Conservation (phyloP, 2,797 vertebrate genomes). For the Clarias laeviceps region DNA sequence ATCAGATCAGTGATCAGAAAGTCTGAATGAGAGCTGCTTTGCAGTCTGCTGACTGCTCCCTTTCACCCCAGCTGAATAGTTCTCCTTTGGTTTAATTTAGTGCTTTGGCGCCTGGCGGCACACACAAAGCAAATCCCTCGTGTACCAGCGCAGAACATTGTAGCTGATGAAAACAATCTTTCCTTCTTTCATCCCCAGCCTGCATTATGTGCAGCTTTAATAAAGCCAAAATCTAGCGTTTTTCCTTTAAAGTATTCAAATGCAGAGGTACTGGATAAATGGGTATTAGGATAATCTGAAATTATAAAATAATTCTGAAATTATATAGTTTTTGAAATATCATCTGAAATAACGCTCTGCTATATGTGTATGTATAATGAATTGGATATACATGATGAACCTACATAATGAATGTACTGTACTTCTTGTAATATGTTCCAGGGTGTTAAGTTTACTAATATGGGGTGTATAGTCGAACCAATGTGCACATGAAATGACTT, state of each 20-base stretch:
- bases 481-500: neutral
- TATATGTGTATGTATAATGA: neutral
- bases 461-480: neutral
- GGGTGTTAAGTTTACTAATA: neutral
- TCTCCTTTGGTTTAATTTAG: conserved; percentile 30
- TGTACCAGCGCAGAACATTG: conserved; percentile 5
- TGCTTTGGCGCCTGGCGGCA: conserved; percentile 14
- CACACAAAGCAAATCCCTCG: conserved; percentile 32
- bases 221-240: conserved; percentile 2
- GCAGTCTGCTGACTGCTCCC: conserved; percentile 31
- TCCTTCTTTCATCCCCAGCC: conserved; percentile 30
- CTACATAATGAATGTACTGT: neutral
- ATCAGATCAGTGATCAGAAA: conserved; percentile 27
- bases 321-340: neutral
- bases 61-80: conserved; percentile 39
- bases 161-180: conserved; percentile 40
- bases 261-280: neutral
- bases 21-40: conserved; percentile 31
- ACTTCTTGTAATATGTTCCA: neutral
- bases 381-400: too few relatives aligned
- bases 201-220: conserved; percentile 33
- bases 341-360: neutral
- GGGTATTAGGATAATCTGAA: neutral
- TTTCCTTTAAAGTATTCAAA: neutral
- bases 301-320: neutral